Percentiles rank a stretch among this genome's conserved stretches.
Evolutionary conservation across 2,797 vertebrate genomes (phyloP).

Genomic region (Florisuga fusca): DNA sequence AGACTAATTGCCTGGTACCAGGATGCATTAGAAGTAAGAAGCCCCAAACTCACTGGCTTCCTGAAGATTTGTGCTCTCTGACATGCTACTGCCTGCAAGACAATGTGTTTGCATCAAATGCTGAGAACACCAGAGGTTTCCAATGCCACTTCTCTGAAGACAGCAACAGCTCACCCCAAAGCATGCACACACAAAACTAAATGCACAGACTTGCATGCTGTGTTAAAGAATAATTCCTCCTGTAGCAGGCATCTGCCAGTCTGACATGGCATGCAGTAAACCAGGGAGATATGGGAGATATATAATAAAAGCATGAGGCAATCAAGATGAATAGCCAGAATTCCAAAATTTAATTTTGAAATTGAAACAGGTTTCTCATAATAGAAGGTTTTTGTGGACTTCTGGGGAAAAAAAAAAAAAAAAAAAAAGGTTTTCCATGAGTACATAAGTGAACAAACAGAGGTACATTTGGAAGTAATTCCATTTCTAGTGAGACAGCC

Average conservation of each 20-base stretch:
- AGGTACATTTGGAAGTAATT: background rate
- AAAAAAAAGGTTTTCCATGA: background rate
- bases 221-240: background rate
- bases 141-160: conserved; percentile 19
- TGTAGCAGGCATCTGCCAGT: background rate
- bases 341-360: background rate
- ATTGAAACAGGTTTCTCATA: background rate
- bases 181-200: background rate
- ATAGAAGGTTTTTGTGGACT: background rate
- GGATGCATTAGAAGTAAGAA: background rate
- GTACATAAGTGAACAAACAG: background rate
- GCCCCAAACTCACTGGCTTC: background rate
- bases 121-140: conserved; percentile 46
- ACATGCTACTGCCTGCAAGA: background rate
- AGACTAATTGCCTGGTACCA: conserved; percentile 22
- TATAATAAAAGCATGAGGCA: background rate
- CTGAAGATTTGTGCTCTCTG: background rate
- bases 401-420: background rate
- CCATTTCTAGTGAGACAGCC: fast-evolving
- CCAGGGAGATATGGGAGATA: background rate
- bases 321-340: background rate
- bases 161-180: background rate
- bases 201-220: fast-evolving
- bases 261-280: background rate
- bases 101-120: conserved; percentile 32